Percentiles rank a stretch among this genome's conserved stretches.
Evolutionary conservation across 2,888 invertebrate species (phyloP).

Genomic region (Hemithea aestivaria): DNA sequence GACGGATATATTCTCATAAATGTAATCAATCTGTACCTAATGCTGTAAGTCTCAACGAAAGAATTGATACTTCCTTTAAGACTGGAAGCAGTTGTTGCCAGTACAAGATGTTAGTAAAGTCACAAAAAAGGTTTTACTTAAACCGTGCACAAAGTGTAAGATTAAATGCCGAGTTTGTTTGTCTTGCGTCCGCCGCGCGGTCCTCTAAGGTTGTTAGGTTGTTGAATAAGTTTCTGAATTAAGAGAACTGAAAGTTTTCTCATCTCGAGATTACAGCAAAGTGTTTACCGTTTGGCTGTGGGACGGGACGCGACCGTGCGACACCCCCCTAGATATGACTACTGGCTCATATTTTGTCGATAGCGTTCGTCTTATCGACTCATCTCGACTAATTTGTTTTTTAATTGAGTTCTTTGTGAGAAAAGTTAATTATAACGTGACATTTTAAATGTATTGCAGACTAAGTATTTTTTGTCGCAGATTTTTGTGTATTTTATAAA

Average conservation of each 20-base stretch:
- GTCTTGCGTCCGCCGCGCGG: constrained; percentile 69
- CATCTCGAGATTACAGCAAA: constrained; percentile 80
- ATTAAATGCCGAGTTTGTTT: constrained; percentile 75
- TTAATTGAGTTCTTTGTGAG: not conserved
- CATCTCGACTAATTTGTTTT: constrained; percentile 18
- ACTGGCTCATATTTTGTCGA: constrained; percentile 11
- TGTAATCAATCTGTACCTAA: too few relatives aligned
- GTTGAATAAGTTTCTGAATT: constrained; percentile 81
- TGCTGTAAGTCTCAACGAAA: too few relatives aligned
- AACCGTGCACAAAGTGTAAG: constrained; percentile 60
- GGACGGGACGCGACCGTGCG: constrained; percentile 66
- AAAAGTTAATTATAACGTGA: constrained; percentile 5
- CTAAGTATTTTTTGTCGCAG: too few relatives aligned
- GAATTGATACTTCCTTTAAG: too few relatives aligned
- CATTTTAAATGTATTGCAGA: constrained; percentile 1
- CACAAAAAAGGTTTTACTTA: constrained; percentile 36
- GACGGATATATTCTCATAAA: too few relatives aligned
- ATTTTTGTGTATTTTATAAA: too few relatives aligned
- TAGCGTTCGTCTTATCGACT: not conserved
- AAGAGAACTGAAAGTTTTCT: constrained; percentile 81
- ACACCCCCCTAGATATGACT: constrained; percentile 34
- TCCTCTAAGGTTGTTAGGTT: constrained; percentile 78
- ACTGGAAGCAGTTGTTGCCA: too few relatives aligned
- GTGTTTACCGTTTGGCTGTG: constrained; percentile 80
- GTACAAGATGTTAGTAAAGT: constrained; percentile 6